Evolutionary conservation across 2,797 vertebrate genomes (phyloP).

Genomic region (Falco novaeseelandiae): DNA sequence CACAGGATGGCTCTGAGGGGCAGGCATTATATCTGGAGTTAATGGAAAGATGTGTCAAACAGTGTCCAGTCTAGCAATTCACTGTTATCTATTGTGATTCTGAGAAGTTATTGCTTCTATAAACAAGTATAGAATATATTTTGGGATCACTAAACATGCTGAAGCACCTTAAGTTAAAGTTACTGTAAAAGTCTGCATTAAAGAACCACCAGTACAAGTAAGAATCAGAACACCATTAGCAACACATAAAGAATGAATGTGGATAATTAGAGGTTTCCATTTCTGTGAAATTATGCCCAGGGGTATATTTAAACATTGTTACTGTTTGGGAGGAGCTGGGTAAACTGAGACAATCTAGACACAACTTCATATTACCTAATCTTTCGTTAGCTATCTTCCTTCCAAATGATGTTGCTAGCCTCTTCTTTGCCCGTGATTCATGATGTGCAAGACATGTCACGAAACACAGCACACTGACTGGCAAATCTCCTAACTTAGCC

Average conservation of each 20-base stretch:
- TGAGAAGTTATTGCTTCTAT: neutral
- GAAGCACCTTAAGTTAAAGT: neutral
- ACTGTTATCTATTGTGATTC: neutral
- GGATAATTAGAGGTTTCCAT: neutral
- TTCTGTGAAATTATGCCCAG: conserved; percentile 1
- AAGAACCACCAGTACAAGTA: neutral
- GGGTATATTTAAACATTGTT: neutral
- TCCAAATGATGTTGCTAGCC: neutral
- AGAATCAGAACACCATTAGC: neutral
- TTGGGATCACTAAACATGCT: neutral
- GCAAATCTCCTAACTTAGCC: neutral
- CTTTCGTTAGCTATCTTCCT: neutral
- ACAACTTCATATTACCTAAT: neutral
- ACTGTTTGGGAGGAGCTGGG: conserved; percentile 4
- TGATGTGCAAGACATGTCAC: neutral
- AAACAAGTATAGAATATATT: neutral
- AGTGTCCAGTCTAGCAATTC: neutral
- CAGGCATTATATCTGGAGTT: neutral
- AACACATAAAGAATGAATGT: neutral
- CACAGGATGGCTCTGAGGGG: neutral
- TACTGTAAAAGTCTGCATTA: neutral
- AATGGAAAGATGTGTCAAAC: neutral
- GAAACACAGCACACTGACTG: neutral
- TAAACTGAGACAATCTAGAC: neutral
- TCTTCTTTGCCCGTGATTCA: neutral